Conservation (phyloP, 2,113 vertebrate genomes). For the Gallinago media region DNA sequence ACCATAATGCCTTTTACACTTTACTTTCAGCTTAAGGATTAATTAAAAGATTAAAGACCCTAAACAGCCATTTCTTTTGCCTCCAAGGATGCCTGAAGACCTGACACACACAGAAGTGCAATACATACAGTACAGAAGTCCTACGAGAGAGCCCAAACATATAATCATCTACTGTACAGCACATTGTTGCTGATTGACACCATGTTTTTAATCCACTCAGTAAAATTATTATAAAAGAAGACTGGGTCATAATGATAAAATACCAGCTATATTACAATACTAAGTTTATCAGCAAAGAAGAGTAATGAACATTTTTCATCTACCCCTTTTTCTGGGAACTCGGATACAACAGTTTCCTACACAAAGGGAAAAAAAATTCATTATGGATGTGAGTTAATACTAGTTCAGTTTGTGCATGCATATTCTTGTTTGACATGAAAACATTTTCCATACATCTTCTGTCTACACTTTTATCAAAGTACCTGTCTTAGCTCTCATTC, state of each 20-base stretch:
- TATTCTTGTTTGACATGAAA: not conserved
- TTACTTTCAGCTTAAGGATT: not conserved
- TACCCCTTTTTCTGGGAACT: not conserved
- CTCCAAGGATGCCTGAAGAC: not conserved
- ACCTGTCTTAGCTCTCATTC: not conserved
- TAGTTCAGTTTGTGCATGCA: not conserved
- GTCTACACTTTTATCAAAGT: not conserved
- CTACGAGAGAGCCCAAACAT: not conserved
- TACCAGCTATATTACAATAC: not conserved
- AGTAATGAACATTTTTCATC: not conserved
- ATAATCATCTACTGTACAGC: not conserved
- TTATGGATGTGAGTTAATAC: not conserved
- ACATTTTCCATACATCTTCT: not conserved
- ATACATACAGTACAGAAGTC: not conserved
- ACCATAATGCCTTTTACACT: not conserved
- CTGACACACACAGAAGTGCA: not conserved
- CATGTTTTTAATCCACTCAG: not conserved
- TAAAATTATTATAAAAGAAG: not conserved
- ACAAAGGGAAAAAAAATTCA: not conserved
- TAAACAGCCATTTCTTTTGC: not conserved
- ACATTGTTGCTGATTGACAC: not conserved
- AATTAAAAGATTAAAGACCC: not conserved
- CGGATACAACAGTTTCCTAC: not conserved
- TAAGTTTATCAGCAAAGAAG: not conserved
- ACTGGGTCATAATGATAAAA: not conserved